phyloP scores from a whole-genome alignment of 2,113 vertebrate genomes.

The Taurulus bubalis region DNA sequence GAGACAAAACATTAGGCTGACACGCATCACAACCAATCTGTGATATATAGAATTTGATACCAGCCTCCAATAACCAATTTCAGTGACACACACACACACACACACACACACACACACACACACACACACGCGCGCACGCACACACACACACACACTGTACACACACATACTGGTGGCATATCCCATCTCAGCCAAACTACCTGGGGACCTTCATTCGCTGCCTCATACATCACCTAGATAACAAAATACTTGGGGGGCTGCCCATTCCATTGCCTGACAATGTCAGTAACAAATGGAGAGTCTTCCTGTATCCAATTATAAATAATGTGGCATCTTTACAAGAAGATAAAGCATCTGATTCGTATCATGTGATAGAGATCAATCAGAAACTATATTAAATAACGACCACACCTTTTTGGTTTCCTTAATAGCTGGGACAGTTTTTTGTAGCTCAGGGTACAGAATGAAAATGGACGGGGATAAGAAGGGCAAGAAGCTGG shows the following conservation, averaged over 20 bases:
- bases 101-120: slow-evolving; percentile 27
- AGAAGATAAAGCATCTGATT: slow-evolving; percentile 54
- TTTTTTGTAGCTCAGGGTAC: slow-evolving; percentile 13
- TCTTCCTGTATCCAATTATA: slow-evolving; percentile 60
- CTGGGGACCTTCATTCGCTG: slow-evolving; percentile 44
- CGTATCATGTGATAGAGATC: slow-evolving; percentile 40
- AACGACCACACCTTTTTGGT: slow-evolving; percentile 18
- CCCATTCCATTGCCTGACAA: slow-evolving; percentile 51
- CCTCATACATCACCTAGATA: slow-evolving; percentile 69
- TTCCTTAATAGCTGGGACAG: slow-evolving; percentile 33
- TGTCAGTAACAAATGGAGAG: slow-evolving; percentile 57
- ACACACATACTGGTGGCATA: slow-evolving; percentile 17
- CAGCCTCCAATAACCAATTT: slow-evolving; percentile 38
- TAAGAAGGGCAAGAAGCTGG: slow-evolving; percentile 29
- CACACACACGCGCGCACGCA: background rate
- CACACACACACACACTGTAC: background rate
- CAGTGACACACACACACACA: slow-evolving; percentile 35
- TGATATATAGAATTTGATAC: slow-evolving; percentile 40
- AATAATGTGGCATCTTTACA: slow-evolving; percentile 56
- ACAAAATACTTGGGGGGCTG: slow-evolving; percentile 50
- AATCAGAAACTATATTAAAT: slow-evolving; percentile 50
- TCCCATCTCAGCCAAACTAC: slow-evolving; percentile 57
- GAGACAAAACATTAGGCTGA: slow-evolving; percentile 47
- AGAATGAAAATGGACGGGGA: slow-evolving; percentile 17
- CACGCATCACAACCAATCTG: slow-evolving; percentile 53